phyloP scores from a whole-genome alignment of 1,140 invertebrate genomes.

The Drosophila albomicans region DNA sequence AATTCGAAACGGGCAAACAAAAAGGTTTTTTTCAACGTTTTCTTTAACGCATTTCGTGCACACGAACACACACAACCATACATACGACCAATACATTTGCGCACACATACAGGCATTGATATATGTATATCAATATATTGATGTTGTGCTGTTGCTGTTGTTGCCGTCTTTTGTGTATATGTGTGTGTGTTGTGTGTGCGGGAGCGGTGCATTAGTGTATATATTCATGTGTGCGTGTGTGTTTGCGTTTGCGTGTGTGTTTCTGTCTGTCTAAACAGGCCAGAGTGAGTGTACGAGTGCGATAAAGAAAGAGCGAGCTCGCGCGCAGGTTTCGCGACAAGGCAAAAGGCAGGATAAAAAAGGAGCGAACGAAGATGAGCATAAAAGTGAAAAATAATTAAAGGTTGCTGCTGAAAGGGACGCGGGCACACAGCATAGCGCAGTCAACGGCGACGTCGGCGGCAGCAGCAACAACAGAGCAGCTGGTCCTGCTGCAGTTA shows the following conservation, averaged over 20 bases:
- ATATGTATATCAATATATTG: constrained; percentile 73
- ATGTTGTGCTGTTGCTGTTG: constrained; percentile 72
- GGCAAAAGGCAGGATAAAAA: constrained; percentile 66
- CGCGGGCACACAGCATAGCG: constrained; percentile 25
- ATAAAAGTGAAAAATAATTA: constrained; percentile 77
- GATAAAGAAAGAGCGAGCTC: constrained; percentile 49
- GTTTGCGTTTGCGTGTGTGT: constrained; percentile 36
- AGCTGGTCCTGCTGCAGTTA: constrained; percentile 52
- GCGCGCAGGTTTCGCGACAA: constrained; percentile 58
- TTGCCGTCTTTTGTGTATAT: constrained; percentile 41
- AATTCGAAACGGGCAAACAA: constrained; percentile 56
- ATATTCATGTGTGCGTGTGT: constrained; percentile 24
- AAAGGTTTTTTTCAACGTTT: constrained; percentile 69
- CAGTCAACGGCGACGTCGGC: constrained; percentile 21
- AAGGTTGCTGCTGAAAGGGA: constrained; percentile 58
- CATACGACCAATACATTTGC: constrained; percentile 51
- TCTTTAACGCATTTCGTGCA: constrained; percentile 75
- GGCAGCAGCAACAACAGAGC: constrained; percentile 43
- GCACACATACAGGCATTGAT: constrained; percentile 65
- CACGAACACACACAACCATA: constrained; percentile 44
- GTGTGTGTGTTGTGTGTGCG: constrained; percentile 44
- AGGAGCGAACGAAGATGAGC: constrained; percentile 72
- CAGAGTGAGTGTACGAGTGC: constrained; percentile 39
- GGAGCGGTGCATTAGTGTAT: constrained; percentile 52
- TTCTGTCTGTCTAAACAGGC: constrained; percentile 50